Conservation (phyloP, 37 sponge, comb jelly and placozoan species). For the Haliclona indistincta region DNA sequence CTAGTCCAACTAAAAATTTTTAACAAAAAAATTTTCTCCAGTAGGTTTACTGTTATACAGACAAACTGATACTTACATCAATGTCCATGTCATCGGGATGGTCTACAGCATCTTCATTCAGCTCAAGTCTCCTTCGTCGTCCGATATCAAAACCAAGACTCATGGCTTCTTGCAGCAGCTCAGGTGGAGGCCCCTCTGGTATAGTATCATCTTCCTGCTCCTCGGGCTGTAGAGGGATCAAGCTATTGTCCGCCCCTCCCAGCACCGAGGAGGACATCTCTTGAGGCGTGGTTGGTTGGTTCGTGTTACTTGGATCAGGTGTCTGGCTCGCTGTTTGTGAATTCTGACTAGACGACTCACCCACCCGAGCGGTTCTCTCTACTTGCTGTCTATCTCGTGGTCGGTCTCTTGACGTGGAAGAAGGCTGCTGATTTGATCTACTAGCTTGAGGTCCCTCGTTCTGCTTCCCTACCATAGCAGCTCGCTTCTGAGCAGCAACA, state of each 20-base stretch:
- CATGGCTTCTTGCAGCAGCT: conserved; percentile 23
- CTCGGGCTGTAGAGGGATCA: conserved; percentile 63
- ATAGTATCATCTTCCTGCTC: conserved; percentile 29
- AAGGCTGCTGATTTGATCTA: too few relatives aligned
- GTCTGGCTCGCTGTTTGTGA: too few relatives aligned
- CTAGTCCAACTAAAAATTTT: too few relatives aligned
- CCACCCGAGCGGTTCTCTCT: too few relatives aligned
- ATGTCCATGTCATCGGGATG: conserved; percentile 33
- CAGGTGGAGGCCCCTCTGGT: neutral
- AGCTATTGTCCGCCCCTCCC: conserved; percentile 47
- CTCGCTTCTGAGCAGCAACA: conserved; percentile 19
- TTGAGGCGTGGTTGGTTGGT: neutral
- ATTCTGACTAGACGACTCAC: too few relatives aligned
- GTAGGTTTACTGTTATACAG: too few relatives aligned
- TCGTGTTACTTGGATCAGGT: neutral
- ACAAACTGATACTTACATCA: neutral
- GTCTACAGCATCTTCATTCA: neutral
- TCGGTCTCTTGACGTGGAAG: too few relatives aligned
- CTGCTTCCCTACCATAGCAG: too few relatives aligned
- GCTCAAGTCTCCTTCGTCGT: conserved; percentile 2
- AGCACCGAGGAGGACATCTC: neutral
- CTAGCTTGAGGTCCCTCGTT: too few relatives aligned
- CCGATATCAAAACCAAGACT: conserved; percentile 47
- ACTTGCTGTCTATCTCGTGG: too few relatives aligned
- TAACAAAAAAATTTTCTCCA: too few relatives aligned